phyloP scores from a whole-genome alignment of 2,888 invertebrate species.

The Conistra vaccinii region DNA sequence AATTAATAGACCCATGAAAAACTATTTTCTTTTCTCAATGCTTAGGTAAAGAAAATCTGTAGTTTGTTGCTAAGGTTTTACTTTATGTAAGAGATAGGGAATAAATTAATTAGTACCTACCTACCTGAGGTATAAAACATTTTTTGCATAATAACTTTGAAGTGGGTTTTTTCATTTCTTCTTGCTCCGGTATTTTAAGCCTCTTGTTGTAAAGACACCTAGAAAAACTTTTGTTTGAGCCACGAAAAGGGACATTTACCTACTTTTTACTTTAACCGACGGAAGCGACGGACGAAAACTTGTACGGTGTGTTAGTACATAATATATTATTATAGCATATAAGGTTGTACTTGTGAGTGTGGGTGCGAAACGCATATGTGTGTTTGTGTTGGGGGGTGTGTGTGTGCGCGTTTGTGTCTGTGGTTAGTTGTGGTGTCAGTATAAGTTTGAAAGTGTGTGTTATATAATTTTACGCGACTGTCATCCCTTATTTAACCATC shows the following conservation, averaged over 20 bases:
- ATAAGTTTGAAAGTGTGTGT: no score
- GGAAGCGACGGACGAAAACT: background rate
- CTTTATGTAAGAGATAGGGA: background rate
- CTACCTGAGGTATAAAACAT: background rate
- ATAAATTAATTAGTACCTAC: background rate
- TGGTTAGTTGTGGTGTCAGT: no score
- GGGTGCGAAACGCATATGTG: no score
- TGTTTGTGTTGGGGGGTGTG: no score
- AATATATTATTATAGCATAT: no score
- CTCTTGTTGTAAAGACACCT: no score
- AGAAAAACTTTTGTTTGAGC: background rate
- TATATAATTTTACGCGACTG: no score
- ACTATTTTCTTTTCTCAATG: background rate
- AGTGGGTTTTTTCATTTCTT: background rate
- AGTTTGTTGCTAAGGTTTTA: background rate
- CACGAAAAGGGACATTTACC: background rate
- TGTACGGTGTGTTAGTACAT: background rate
- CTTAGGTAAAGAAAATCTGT: background rate
- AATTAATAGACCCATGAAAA: slow-evolving; percentile 8
- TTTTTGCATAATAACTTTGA: background rate
- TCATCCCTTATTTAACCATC: no score
- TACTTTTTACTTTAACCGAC: no score
- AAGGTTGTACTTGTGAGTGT: no score
- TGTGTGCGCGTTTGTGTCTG: no score
- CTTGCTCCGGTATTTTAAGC: background rate